phyloP scores from a whole-genome alignment of 1,140 invertebrate genomes.

The Sogatella furcifera region DNA sequence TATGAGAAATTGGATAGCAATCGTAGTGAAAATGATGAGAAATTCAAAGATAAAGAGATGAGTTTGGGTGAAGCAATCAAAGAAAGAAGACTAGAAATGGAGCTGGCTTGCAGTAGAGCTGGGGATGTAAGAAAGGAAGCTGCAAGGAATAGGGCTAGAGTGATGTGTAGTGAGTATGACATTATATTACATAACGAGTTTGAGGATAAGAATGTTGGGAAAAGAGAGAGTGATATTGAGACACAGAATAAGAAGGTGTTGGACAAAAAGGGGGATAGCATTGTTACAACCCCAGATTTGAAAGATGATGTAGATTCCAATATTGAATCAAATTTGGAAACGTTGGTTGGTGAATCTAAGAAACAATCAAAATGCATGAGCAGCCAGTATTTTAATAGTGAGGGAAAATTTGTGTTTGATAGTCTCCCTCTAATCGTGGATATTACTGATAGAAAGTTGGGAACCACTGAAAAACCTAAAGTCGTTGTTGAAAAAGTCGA shows the following conservation, averaged over 20 bases:
- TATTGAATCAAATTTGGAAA: background rate
- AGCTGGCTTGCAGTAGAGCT: background rate
- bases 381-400: background rate
- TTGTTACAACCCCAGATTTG: no score
- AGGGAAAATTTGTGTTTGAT: background rate
- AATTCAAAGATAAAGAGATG: background rate
- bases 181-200: slow-evolving; percentile 1
- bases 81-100: background rate
- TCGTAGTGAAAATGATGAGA: background rate
- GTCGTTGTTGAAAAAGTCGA: background rate
- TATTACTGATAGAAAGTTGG: background rate
- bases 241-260: no score
- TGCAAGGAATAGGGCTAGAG: background rate
- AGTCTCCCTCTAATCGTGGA: background rate
- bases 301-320: no score
- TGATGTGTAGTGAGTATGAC: slow-evolving; percentile 8
- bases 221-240: background rate
- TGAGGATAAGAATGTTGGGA: background rate
- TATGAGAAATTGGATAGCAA: background rate
- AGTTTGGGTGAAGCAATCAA: background rate
- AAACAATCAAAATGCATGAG: background rate
- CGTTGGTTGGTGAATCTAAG: background rate
- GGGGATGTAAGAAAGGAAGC: slow-evolving; percentile 1
- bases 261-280: no score
- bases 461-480: background rate